A percentile compares a stretch with the other conserved stretches of the same genome.
Evolutionary conservation across 2,797 vertebrate species (phyloP).

Genomic region (Tarsius wallacei): DNA sequence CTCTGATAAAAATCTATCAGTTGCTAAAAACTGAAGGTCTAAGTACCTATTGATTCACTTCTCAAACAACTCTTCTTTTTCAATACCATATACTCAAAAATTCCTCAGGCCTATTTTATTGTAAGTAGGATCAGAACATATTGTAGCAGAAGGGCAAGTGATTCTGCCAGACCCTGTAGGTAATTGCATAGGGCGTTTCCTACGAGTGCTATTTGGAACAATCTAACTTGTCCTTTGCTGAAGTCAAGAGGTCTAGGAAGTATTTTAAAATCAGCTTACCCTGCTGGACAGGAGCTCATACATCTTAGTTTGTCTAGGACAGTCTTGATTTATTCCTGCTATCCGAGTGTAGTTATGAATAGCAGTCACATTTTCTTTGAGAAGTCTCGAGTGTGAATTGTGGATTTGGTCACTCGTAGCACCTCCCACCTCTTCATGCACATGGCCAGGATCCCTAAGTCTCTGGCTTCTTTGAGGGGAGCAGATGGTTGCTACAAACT

Average conservation of each 20-base stretch:
- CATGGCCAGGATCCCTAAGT: neutral
- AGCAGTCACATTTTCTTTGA: neutral
- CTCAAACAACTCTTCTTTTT: neutral
- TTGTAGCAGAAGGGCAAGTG: neutral
- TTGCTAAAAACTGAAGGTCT: neutral
- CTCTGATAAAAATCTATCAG: neutral
- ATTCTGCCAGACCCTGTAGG: neutral
- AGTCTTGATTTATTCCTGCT: neutral
- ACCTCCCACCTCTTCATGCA: neutral
- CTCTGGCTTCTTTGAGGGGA: neutral
- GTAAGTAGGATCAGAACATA: neutral
- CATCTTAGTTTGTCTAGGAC: neutral
- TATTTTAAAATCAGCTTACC: conserved; percentile 22
- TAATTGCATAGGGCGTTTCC: neutral
- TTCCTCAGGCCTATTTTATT: neutral
- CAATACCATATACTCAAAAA: neutral
- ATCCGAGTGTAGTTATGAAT: neutral
- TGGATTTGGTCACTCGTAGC: neutral
- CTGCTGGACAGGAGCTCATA: neutral
- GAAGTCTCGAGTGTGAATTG: neutral
- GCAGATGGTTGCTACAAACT: neutral
- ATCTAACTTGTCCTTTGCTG: neutral
- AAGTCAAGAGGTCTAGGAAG: neutral
- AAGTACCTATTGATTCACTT: neutral
- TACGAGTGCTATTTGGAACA: neutral